Percentiles rank a stretch among this genome's conserved stretches.
phyloP scores from a whole-genome alignment of 2,888 invertebrate species.

The Kuschelorhynchus macadamiae region DNA sequence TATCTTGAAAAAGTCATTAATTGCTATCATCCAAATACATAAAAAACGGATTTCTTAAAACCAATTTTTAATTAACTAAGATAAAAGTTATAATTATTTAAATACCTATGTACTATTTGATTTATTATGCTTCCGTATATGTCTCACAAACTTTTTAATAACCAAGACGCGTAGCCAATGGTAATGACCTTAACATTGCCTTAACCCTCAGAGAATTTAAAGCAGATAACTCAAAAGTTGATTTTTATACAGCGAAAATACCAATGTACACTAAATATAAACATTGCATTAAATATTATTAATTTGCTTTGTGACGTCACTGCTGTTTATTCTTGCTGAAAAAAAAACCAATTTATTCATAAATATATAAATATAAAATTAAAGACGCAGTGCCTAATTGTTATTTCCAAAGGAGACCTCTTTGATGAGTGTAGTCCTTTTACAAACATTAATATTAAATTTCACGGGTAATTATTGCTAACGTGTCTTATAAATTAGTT shows the following conservation, averaged over 20 bases:
- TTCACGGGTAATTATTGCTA: not conserved
- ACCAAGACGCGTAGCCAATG: constrained; percentile 10
- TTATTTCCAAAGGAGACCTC: constrained; percentile 37
- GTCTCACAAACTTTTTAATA: no score
- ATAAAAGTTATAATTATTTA: no score
- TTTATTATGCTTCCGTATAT: no score
- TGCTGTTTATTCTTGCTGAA: constrained; percentile 5
- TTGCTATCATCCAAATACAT: no score
- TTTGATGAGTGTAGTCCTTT: constrained; percentile 34
- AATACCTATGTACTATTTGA: no score
- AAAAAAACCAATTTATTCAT: constrained; percentile 11
- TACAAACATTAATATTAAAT: not conserved
- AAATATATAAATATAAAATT: constrained; percentile 32
- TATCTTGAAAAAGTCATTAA: no score
- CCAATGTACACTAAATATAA: constrained; percentile 15
- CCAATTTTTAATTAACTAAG: no score
- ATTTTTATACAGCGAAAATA: constrained; percentile 14
- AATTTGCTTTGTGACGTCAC: constrained; percentile 20
- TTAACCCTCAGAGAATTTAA: constrained; percentile 36
- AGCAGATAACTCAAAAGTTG: constrained; percentile 22
- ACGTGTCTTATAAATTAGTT: constrained; percentile 2
- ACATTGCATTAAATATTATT: constrained; percentile 9
- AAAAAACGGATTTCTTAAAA: no score
- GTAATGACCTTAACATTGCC: constrained; percentile 40
- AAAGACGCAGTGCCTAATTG: constrained; percentile 4